These are phyloP conservation scores for Spilogale gracilis DNA, from an alignment of 2,113 vertebrate species.

Conservation along the genomic window DNA sequence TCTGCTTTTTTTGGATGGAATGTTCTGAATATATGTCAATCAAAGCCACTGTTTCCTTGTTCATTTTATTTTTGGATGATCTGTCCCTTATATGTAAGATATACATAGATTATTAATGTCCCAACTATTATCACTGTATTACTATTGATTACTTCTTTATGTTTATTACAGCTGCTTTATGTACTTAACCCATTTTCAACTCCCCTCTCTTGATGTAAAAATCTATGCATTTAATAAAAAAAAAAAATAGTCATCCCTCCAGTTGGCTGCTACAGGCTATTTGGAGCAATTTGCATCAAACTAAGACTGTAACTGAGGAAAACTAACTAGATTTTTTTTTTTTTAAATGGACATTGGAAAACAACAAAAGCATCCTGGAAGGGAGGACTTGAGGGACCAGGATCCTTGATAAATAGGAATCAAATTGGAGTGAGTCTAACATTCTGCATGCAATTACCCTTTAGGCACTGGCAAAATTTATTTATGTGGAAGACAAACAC, in stretches of 20 bases:
- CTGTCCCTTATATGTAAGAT: no score
- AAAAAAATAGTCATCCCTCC: neutral
- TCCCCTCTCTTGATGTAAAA: neutral
- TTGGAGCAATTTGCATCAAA: neutral
- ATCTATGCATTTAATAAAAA: neutral
- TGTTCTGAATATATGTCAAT: no score
- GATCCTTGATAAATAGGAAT: neutral
- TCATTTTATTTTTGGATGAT: no score
- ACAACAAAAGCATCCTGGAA: neutral
- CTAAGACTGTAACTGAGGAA: neutral
- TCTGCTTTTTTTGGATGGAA: no score
- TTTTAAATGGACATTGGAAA: neutral
- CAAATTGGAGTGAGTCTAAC: neutral
- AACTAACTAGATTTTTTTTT: neutral
- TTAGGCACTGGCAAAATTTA: neutral
- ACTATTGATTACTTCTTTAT: no score
- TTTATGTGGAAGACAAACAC: neutral
- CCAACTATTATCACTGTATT: no score
- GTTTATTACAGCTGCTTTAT: no score
- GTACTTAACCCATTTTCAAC: neutral
- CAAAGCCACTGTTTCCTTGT: no score
- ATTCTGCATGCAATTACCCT: neutral
- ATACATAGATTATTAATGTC: no score
- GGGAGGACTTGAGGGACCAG: neutral
- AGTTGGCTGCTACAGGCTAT: neutral